Percentiles rank a stretch among this genome's conserved stretches.
phyloP scores from a whole-genome alignment of 2,888 invertebrate species.

The Pemphredon lugubris region DNA sequence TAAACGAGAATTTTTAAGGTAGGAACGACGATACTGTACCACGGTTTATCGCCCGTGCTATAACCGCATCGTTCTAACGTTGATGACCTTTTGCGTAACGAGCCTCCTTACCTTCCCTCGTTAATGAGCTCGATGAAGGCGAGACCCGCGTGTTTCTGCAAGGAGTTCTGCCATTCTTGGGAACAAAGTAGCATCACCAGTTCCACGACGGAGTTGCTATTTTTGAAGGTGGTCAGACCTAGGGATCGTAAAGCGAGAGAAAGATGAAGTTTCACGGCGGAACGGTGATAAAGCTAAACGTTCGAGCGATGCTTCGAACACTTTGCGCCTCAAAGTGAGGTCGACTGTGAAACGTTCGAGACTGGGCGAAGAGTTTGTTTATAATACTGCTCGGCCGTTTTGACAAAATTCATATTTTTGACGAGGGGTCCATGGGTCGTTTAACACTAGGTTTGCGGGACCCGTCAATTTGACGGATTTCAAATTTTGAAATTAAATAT shows the following conservation, averaged over 20 bases:
- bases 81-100: conserved; percentile 28
- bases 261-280: conserved; percentile 37
- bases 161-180: conserved; percentile 99
- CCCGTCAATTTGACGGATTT: too few species aligned
- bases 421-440: too few species aligned
- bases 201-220: conserved; percentile 98
- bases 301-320: too few species aligned
- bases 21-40: conserved; percentile 19
- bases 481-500: too few species aligned
- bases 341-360: too few species aligned
- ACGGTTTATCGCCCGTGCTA: conserved; percentile 42
- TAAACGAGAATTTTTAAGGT: conserved; percentile 48
- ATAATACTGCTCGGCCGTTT: too few species aligned
- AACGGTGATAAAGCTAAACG: conserved; percentile 2
- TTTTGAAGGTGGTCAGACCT: conserved; percentile 98
- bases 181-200: conserved; percentile 99
- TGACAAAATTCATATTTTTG: too few species aligned
- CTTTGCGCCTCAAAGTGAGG: too few species aligned
- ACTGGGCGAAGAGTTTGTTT: too few species aligned
- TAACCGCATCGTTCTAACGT: conserved; percentile 44
- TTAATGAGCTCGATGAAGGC: conserved; percentile 99
- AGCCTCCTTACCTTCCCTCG: conserved; percentile 88
- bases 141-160: conserved; percentile 99
- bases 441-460: too few species aligned
- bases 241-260: conserved; percentile 43